These are phyloP conservation scores for Probaryconus sp. DNA, from an alignment of 1,140 invertebrate genomes.

Conservation along the genomic window DNA sequence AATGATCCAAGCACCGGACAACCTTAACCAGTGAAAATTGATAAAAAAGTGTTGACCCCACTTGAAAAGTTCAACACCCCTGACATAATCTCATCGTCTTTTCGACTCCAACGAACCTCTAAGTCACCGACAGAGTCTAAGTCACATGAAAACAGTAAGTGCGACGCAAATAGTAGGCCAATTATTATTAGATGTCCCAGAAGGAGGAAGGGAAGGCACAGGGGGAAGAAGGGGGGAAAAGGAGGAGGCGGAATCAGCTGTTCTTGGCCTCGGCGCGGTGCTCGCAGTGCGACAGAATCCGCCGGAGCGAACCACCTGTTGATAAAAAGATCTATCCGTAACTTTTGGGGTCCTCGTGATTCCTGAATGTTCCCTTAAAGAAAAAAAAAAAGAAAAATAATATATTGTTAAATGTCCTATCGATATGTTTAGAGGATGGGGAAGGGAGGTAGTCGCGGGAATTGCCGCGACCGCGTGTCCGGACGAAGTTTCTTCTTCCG, in stretches of 20 bases:
- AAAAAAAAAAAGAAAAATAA: no score
- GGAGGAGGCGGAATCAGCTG: conserved; percentile 59
- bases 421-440: no score
- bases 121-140: no score
- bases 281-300: conserved; percentile 27
- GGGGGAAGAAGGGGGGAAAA: conserved; percentile 31
- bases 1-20: no score
- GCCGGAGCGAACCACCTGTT: conserved; percentile 70
- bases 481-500: not conserved
- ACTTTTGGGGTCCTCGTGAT: conserved; percentile 4
- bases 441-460: not conserved
- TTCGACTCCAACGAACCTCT: no score
- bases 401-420: no score
- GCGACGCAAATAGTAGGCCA: conserved; percentile 29
- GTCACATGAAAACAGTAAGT: conserved; percentile 39
- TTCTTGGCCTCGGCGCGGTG: conserved; percentile 22
- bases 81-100: no score
- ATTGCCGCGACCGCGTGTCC: not conserved
- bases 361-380: not conserved
- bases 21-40: no score
- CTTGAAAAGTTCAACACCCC: no score
- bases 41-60: no score
- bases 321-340: conserved; percentile 70
- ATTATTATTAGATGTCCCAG: conserved; percentile 49
- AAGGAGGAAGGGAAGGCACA: conserved; percentile 27